A percentile compares a stretch with the other conserved stretches of the same genome.
phyloP scores from a whole-genome alignment of 2,888 invertebrate species.

The Troglohyphantes excavatus region DNA sequence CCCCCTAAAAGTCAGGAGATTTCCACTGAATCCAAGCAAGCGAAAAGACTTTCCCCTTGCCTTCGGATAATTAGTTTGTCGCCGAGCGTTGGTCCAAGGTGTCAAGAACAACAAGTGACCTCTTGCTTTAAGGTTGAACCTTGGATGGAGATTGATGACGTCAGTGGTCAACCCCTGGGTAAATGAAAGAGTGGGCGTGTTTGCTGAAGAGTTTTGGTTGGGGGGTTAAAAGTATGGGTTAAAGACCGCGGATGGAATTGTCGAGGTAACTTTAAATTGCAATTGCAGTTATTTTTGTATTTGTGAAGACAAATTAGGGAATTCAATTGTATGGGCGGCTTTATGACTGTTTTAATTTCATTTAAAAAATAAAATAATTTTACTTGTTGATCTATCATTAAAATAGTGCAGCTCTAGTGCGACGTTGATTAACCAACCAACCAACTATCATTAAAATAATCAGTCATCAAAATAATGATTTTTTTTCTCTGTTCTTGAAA shows the following conservation, averaged over 20 bases:
- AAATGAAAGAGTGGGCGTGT: constrained; percentile 24
- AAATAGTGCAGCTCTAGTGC: too few species aligned
- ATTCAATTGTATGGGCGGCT: too few species aligned
- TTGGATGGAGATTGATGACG: constrained; percentile 36
- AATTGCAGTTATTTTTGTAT: too few species aligned
- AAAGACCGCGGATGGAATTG: not conserved
- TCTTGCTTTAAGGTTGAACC: constrained; percentile 3
- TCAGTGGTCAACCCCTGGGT: not conserved
- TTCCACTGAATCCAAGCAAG: not conserved
- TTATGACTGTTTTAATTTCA: too few species aligned
- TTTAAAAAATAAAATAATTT: too few species aligned
- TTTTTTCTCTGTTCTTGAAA: too few species aligned
- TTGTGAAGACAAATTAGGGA: too few species aligned
- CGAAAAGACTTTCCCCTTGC: constrained; percentile 29
- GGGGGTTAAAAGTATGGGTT: not conserved
- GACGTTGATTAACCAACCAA: too few species aligned
- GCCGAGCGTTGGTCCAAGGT: constrained; percentile 7
- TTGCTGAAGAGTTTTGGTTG: constrained; percentile 22
- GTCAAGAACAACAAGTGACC: constrained; percentile 76
- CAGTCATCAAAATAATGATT: too few species aligned
- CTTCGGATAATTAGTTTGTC: not conserved
- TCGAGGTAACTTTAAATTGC: too few species aligned
- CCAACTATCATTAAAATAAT: too few species aligned
- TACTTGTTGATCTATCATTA: too few species aligned
- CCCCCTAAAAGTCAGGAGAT: constrained; percentile 11